Percentiles rank a stretch among this genome's conserved stretches.
Conservation (phyloP, 2,797 vertebrate species). For the Trachops cirrhosus region DNA sequence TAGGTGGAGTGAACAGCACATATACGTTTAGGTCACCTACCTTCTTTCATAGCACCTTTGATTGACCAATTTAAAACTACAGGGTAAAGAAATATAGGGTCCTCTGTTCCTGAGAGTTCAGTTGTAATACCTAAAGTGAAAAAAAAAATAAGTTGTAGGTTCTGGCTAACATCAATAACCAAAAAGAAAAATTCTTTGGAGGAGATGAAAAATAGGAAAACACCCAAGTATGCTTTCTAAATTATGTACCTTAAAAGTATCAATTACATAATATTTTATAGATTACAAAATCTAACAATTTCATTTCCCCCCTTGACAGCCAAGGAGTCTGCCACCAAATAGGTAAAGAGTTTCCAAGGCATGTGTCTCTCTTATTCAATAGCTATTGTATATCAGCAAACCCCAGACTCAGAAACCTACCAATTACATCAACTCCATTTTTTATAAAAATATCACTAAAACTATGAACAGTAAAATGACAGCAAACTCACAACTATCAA, state of each 20-base stretch:
- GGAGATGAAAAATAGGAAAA: neutral
- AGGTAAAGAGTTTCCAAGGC: neutral
- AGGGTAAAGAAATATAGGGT: constrained; percentile 84
- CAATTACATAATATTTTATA: constrained; percentile 6
- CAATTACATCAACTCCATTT: neutral
- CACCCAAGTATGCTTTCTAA: neutral
- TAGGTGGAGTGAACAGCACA: neutral
- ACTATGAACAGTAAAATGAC: too few relatives aligned
- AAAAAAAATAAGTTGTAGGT: constrained; percentile 39
- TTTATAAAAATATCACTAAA: neutral
- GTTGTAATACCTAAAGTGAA: constrained; percentile 65
- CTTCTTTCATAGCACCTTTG: constrained; percentile 82
- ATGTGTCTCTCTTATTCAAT: neutral
- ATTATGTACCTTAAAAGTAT: constrained; percentile 25
- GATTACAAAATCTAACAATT: neutral
- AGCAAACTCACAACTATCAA: too few relatives aligned
- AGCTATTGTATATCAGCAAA: neutral
- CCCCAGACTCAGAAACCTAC: neutral
- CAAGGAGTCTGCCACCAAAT: neutral
- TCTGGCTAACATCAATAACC: neutral
- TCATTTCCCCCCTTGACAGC: neutral
- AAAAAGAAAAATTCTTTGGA: constrained; percentile 18
- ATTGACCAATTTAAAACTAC: constrained; percentile 84
- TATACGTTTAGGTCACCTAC: constrained; percentile 76
- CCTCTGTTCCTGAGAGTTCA: constrained; percentile 82